Base-by-base conservation (phyloP, 1,140 invertebrate species). In the Eurosta solidaginis region DNA sequence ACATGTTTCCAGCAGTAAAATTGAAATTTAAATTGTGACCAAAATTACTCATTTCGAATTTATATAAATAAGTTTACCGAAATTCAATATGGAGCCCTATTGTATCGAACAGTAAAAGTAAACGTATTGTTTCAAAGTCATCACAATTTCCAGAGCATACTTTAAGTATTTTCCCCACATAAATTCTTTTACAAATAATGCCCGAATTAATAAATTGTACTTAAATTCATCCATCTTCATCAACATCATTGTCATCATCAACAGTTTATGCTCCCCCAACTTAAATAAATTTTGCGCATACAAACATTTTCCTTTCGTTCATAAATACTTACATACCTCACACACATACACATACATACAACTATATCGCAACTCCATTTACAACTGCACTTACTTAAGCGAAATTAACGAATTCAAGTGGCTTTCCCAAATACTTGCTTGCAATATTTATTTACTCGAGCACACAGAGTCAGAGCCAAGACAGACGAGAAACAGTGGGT, bases 351-450 rank as follows among this genome's bases (percentile, higher is more conserved):
- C n/a, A n/a, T n/a, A 17, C 33, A 20, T 68, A 17, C 59, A 68
- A 68, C 59, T 68, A 40, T 68, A 68, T 20, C 59, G 27, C 59
- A 40, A 68, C 59, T 68, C 36, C 59, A 68, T 68, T 68, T 68
- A 68, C 59, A 68, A 68, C 59, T 68, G 36, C 59, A 68, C 59
- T 68, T 33, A 68, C 59, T 68, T 68, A 68, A 68, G 59, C 59
- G 59, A 68, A 68, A 68, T 68, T 68, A 68, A 68, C 59, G 59
- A 68, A 68, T 68, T 68, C 59, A 68, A 68, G 59, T 40, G 59
- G 59, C 59, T 68, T 68, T 68, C 33, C 59, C 59, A 68, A 68
- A 68, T 68, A 40, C 59, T 68, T n/a, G n/a, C n/a, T n/a, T 68
- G n/a, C 59, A 36, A 9, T 68, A 68, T 68, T 40, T 68, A 36